Evolutionary conservation across 2,888 invertebrate species (phyloP).

Genomic region (Mongoloraphidia duomilia): DNA sequence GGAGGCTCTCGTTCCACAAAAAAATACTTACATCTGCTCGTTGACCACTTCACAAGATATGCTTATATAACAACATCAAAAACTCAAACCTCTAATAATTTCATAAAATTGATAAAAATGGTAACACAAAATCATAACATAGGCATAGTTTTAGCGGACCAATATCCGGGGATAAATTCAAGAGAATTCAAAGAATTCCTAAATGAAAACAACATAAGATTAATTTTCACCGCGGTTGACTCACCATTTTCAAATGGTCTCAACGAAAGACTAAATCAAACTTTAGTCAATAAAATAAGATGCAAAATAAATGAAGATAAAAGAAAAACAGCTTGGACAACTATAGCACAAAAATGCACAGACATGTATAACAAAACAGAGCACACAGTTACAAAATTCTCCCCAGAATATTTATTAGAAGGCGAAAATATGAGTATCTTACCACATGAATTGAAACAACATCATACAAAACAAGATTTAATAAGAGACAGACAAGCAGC

Average conservation of each 20-base stretch:
- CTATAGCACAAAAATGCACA: conserved; percentile 13
- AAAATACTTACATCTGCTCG: conserved; percentile 19
- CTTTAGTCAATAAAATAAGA: conserved; percentile 11
- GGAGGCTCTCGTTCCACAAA: conserved; percentile 17
- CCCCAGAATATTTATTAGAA: conserved; percentile 13
- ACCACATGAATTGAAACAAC: conserved; percentile 10
- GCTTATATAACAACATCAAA: conserved; percentile 18
- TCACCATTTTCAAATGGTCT: too few species aligned
- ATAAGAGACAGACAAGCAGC: conserved; percentile 11
- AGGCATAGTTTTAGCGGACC: conserved; percentile 19
- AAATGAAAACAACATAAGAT: too few species aligned
- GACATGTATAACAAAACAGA: conserved; percentile 19
- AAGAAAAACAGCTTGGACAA: conserved; percentile 10
- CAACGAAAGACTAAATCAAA: too few species aligned
- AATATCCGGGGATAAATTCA: conserved; percentile 21
- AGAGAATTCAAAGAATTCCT: too few species aligned
- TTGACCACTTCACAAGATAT: conserved; percentile 19
- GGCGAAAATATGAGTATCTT: conserved; percentile 10
- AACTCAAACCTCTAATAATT: conserved; percentile 16
- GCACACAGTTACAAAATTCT: conserved; percentile 15
- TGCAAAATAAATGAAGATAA: conserved; percentile 7
- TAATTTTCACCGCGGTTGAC: too few species aligned
- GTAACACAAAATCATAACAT: conserved; percentile 14
- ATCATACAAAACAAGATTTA: conserved; percentile 11
- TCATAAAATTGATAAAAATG: conserved; percentile 16